Conservation (phyloP, 2,113 vertebrate genomes). For the Paratilapia polleni region DNA sequence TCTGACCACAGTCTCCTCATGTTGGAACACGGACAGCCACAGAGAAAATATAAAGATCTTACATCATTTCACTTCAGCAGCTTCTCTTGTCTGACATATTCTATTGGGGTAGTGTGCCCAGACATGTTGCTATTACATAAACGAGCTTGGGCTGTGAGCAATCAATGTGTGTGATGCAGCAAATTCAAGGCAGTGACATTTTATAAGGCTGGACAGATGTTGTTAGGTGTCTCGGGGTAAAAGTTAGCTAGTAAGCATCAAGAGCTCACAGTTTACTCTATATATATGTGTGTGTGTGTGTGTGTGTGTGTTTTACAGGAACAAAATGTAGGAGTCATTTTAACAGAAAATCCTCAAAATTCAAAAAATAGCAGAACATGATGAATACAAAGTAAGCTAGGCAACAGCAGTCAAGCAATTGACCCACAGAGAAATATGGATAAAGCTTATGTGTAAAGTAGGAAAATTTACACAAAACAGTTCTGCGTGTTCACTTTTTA, state of each 20-base stretch:
- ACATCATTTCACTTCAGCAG: background rate
- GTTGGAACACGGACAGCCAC: slow-evolving; percentile 48
- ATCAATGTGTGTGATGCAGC: background rate
- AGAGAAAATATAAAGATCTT: slow-evolving; percentile 7
- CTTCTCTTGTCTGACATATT: background rate
- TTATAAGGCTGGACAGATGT: background rate
- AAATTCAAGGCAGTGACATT: background rate
- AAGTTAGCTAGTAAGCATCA: background rate
- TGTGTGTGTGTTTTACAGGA: background rate
- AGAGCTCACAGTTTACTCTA: background rate
- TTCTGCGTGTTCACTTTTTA: background rate
- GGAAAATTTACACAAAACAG: slow-evolving; percentile 8
- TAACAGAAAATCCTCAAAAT: background rate
- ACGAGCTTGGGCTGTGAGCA: background rate
- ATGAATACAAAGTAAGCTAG: background rate
- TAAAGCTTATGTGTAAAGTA: background rate
- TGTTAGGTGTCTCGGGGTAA: accelerated
- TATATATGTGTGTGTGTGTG: background rate
- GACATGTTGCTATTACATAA: slow-evolving; percentile 27
- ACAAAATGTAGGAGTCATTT: too few relatives aligned
- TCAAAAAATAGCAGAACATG: too few relatives aligned
- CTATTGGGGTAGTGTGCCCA: background rate
- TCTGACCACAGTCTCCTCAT: slow-evolving; percentile 57
- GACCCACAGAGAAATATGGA: background rate
- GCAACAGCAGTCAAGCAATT: background rate